Evolutionary conservation across 2,888 invertebrate species (phyloP), one percentile per base, ranked within the genome.

Genomic region (Anticlea derivata): DNA sequence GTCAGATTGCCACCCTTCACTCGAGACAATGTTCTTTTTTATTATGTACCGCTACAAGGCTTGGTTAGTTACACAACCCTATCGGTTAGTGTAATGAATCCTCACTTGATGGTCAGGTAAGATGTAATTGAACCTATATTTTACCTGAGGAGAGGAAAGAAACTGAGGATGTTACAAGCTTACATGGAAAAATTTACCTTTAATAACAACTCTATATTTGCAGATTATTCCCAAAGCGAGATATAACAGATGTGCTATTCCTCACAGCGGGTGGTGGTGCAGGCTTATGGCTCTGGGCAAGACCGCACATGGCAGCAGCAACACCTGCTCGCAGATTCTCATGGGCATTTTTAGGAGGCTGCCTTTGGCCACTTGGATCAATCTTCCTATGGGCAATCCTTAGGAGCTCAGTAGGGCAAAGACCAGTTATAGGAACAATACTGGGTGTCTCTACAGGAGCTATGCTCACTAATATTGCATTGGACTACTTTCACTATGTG

Each of bases 331-430:
- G 92, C 58, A 92, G 93, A 50, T 91, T 94, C 61, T 87, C 93
- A 22, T 96, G 94, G 91, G 95, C 94, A 91, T 96, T 93, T 57
- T 70, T 95, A 51, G 96, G 96, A 41, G 94, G 96, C 33, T 91
- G 96, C 6, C 91, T 98, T 12, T 96, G 98, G 91, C 96, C 96
- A 60, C 93, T 98, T 73, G 98, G 98, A 7, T 97, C 97, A 0
- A 95, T 98, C 35, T 92, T 98, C 49, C 86, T 95, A 57, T 97
- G 97, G 96, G 98, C 98, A 5, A 94, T 98, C 26, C 84, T 96
- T 29, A 94, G 97, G 73, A 95, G 95, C 62, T 90, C 96, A 26
- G 87, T 97, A 34, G 96, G 96, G 0, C 92, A 94, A 60, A 93
- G 93, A 74, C 93, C 94, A 30, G 78, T 92, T 3, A 66, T 95